Base-by-base conservation (phyloP, 2,797 vertebrate genomes). In the Leptoclinus maculatus region DNA sequence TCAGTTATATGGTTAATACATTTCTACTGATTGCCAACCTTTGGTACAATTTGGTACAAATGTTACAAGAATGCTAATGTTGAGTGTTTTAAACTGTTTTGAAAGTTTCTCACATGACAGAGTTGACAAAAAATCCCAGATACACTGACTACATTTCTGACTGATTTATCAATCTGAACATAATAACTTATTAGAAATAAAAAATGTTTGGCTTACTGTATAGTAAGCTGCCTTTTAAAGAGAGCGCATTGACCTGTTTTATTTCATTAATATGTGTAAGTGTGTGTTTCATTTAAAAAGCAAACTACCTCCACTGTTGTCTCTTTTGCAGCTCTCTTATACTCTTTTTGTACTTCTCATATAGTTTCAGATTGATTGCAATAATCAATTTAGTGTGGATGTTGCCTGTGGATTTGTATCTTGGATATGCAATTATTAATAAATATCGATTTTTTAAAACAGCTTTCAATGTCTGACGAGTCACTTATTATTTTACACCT, bases 261-360 rank as follows among this genome's bases (percentile, higher is more conserved):
- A 51, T 51, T 10, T 51, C n/a, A n/a, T 76, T 43, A 4, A 49
- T 71, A 71, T 70, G 10, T 49, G 1, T 54, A 39, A 65, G 3
- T 56, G 53, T 32, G 32, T 51, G 57, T 60, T 65, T 57, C 5
- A 79, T 66, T 58, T 73, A 12, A 57, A 56, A 74, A 76, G 23
- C 62, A 63, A 81, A 66, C 84, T 90, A 91, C 82, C 89, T 91
- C 87, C 47, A 49, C 56, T 71, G 14, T 64, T 71, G 21, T 78
- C 54, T 78, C 63, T 77, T 47, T 84, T 74, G 27, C 12, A 65
- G 27, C 39, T 69, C 17, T 56, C 12, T 63, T 74, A 47, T 38
- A 17, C 19, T 74, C 6, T 34, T 85, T 86, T 82, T 79, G 49
- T 84, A 71, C 58, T 69, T 74, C 3, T 29, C n/a, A n/a, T 14